A percentile compares a stretch with the other conserved stretches of the same genome.
phyloP scores from a whole-genome alignment of 2,113 vertebrate genomes.

The Oncorhynchus masou region DNA sequence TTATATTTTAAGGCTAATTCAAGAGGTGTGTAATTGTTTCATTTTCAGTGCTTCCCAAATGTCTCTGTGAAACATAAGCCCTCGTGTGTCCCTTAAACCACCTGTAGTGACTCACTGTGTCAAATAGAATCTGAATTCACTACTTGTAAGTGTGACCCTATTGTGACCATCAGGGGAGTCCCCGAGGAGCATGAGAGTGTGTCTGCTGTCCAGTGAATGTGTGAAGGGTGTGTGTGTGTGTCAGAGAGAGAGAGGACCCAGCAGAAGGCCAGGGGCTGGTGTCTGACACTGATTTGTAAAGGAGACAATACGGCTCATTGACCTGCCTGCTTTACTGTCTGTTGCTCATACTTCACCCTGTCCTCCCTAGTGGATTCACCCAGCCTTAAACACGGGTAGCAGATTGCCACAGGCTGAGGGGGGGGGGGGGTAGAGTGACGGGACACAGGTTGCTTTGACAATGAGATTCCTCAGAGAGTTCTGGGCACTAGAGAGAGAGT shows the following conservation, averaged over 20 bases:
- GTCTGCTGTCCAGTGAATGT: conserved; percentile 40
- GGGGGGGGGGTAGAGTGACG: conserved; percentile 20
- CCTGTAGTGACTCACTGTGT: conserved; percentile 64
- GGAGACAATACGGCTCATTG: conserved; percentile 76
- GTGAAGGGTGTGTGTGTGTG: conserved; percentile 17
- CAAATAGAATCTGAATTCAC: conserved; percentile 62
- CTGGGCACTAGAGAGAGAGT: conserved; percentile 32
- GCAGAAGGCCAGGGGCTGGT: conserved; percentile 73
- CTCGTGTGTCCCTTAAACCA: conserved; percentile 43
- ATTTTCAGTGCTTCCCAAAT: too few relatives aligned
- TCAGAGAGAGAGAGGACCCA: neutral
- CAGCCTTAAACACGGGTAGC: conserved; percentile 63
- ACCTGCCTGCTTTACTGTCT: conserved; percentile 73
- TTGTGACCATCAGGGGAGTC: conserved; percentile 53
- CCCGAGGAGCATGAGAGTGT: conserved; percentile 53
- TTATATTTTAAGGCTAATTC: too few relatives aligned
- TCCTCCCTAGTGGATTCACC: conserved; percentile 47
- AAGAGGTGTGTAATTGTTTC: neutral
- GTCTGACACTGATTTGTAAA: conserved; percentile 81
- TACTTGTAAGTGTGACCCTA: conserved; percentile 46
- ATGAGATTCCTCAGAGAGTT: conserved; percentile 61
- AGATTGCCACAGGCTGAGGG: conserved; percentile 61
- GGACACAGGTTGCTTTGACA: conserved; percentile 73
- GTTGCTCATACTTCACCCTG: conserved; percentile 67
- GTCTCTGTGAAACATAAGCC: conserved; percentile 46